Evolutionary conservation across 2,888 invertebrate genomes (phyloP).

Genomic region (Plagodis pulveraria): DNA sequence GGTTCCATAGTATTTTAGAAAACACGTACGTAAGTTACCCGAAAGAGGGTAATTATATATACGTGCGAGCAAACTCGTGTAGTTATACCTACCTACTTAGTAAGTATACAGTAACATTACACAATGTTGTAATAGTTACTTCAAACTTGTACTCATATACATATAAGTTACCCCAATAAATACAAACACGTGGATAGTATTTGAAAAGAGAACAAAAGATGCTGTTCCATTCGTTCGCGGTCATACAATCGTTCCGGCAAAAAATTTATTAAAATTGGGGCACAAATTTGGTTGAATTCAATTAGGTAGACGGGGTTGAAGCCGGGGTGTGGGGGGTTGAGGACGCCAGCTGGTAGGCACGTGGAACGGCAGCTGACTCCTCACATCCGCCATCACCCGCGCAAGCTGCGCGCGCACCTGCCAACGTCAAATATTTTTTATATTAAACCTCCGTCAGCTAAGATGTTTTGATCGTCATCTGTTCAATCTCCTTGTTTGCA

Average conservation of each 20-base stretch:
- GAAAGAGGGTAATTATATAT: too few species aligned
- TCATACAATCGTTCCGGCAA: slow-evolving; percentile 1
- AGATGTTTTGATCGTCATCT: slow-evolving; percentile 39
- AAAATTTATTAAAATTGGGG: slow-evolving; percentile 22
- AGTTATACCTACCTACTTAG: too few species aligned
- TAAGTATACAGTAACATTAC: too few species aligned
- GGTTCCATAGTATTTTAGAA: too few species aligned
- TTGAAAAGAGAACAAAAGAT: neutral
- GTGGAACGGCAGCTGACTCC: slow-evolving; percentile 72
- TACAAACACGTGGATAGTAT: too few species aligned
- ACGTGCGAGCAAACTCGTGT: too few species aligned
- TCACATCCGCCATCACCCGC: slow-evolving; percentile 71
- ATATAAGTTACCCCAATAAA: too few species aligned
- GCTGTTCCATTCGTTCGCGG: neutral
- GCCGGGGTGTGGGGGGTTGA: slow-evolving; percentile 54
- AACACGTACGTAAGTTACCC: too few species aligned
- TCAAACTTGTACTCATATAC: too few species aligned
- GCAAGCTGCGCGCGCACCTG: slow-evolving; percentile 79
- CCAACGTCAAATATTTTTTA: slow-evolving; percentile 67
- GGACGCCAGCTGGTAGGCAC: slow-evolving; percentile 77
- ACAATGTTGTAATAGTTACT: too few species aligned
- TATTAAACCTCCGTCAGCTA: slow-evolving; percentile 47
- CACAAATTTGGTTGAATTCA: slow-evolving; percentile 35
- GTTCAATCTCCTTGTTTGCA: slow-evolving; percentile 26
- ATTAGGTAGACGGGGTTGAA: slow-evolving; percentile 43